Evolutionary conservation across 1,140 invertebrate species (phyloP), one percentile per base, ranked within the genome.

Genomic region (Hycleus phaleratus): DNA sequence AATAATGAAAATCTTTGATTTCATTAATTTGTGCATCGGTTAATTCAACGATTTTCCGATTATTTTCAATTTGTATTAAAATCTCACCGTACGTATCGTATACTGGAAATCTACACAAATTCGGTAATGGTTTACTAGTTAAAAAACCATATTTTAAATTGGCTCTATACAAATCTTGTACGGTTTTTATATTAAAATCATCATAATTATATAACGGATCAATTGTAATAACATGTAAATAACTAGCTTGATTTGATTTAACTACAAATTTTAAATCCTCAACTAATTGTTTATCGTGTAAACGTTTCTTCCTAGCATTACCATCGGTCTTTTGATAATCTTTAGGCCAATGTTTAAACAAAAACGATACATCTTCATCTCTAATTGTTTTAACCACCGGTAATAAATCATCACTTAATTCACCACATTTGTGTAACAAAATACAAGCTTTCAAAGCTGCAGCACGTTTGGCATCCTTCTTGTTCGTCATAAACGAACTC

Each of bases 41-140:
- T 5, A 93, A 68, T 1, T 26, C 49, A 3, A 88, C 52, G n/a
- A 68, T 70, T 3, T 66, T 64, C 24, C 77, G 60, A 68, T 87
- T 78, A 26, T 77, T 60, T 63, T 71, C 70, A 5, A 94, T 59
- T 10, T 76, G 66, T 10, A 92, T 84, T 46, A 77, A 75, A 2
- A 96, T 78, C 73, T 92, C 83, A 0, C 95, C 95, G 12, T 87
- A 83, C 12, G 86, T 81, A 46, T 92, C 84, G 69, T 87, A 98
- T 49, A 96, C 80, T 0, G 94, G 90, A 79, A 98, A 98, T 45
- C 78, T 71, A 46, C 81, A 82, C 42, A 86, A 57, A 11, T 72
- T 63, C 2, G 83, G 81, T 48, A 88, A 68, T 9, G 66, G 67
- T 5, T 82, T 79, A 1, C 74, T 61, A 0, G 85, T 80, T 3